Evolutionary conservation across 64 coral and sea anemone genomes (phyloP).

Genomic region (Trachythela sp.): DNA sequence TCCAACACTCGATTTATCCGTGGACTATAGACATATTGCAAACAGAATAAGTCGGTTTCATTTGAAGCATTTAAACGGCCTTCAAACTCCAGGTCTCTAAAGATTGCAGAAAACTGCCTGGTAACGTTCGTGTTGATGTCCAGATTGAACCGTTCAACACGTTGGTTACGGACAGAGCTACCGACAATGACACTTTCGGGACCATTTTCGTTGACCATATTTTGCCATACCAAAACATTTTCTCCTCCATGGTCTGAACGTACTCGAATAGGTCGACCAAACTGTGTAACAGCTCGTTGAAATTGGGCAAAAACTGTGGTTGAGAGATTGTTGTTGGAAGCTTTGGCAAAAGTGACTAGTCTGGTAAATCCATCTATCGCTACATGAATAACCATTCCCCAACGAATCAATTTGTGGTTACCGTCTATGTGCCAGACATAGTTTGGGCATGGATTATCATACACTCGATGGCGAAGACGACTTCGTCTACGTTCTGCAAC

Average conservation of each 20-base stretch:
- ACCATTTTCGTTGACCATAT: too few relatives aligned
- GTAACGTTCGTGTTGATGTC: conserved; percentile 18
- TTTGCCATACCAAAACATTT: conserved; percentile 12
- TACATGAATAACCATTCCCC: conserved; percentile 26
- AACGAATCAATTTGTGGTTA: conserved; percentile 19
- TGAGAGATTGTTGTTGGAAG: too few relatives aligned
- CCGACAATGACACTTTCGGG: conserved; percentile 26
- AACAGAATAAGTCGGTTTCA: too few relatives aligned
- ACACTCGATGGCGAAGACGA: neutral
- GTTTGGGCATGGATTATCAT: conserved; percentile 28
- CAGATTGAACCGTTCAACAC: conserved; percentile 12
- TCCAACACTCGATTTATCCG: conserved; percentile 17
- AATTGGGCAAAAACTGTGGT: conserved; percentile 23
- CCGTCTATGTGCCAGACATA: conserved; percentile 23
- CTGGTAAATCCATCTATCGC: conserved; percentile 32
- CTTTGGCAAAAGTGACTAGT: conserved; percentile 27
- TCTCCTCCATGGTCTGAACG: conserved; percentile 39
- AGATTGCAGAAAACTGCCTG: too few relatives aligned
- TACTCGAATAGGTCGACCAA: conserved; percentile 9
- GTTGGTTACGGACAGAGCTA: conserved; percentile 30
- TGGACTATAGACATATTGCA: conserved; percentile 22
- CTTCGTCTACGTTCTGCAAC: neutral
- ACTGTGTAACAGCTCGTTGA: conserved; percentile 15
- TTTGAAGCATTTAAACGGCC: too few relatives aligned
- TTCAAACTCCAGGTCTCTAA: too few relatives aligned